Evolutionary conservation across 2,888 invertebrate genomes (phyloP), one percentile per base, ranked within the genome.

Genomic region (Platycnemis pennipes): DNA sequence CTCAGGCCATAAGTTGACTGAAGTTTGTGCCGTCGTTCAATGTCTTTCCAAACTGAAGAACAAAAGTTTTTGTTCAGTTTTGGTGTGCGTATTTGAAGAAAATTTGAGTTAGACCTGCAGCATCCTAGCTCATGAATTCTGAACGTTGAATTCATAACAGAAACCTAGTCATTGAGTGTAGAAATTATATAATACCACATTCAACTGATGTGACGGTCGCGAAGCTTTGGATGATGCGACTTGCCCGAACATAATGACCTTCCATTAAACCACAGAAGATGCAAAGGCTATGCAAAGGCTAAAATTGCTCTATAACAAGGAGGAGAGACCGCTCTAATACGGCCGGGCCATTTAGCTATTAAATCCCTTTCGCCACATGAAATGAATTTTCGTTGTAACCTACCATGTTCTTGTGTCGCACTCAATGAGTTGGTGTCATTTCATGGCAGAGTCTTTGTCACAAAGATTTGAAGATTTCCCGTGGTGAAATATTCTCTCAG

Each of bases 21-120:
- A 77, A 77, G 77, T 77, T 11, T 2, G 37, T 8, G 22, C 7
- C 5, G 22, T 7, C 5, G 7, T 69, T 31, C 31, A 31, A 31
- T 31, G 0, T 63, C 11, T 63, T 63, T 77, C 77, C 77, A 77
- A 77, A 77, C 77, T 77, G 77, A 77, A 63, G 63, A 77, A 77
- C 77, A 77, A 31, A 11, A 31, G 37, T 77, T 77, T 77, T 77
- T 37, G 77, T 37, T 77, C 77, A 77, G 77, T 77, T 77, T 77
- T 77, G 77, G 77, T 16, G 5, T 13, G 1, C 0, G 26, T n/a
- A 26, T 63, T 26, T 63, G n/a, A 63, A 63, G n/a, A n/a, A 63
- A 22, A n/a, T 26, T 63, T 63, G n/a, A 2, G 11, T 49, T 49
- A 19, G 11, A 19, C 49, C n/a, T n/a, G n/a, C n/a, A n/a, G n/a